Conservation (phyloP, 2,113 vertebrate genomes). For the Hypanus sabinus region DNA sequence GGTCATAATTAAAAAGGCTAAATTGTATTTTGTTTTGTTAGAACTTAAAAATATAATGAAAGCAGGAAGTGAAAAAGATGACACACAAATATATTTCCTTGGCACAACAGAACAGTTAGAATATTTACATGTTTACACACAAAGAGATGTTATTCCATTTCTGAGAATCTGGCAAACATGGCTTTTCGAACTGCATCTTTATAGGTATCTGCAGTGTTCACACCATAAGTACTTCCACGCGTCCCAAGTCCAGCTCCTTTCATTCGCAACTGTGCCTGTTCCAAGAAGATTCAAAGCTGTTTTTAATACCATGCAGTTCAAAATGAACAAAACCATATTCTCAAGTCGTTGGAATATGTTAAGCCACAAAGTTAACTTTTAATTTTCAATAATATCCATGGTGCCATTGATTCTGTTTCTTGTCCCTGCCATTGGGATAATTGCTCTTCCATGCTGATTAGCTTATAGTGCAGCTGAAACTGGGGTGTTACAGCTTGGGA, state of each 20-base stretch:
- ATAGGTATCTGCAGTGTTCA: constrained; percentile 85
- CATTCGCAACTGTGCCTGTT: constrained; percentile 82
- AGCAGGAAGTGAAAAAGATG: constrained; percentile 28
- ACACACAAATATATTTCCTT: constrained; percentile 14
- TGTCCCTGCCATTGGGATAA: background rate
- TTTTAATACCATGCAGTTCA: background rate
- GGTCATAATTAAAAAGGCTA: constrained; percentile 31
- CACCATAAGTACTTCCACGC: constrained; percentile 85
- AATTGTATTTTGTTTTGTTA: constrained; percentile 10
- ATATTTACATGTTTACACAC: constrained; percentile 30
- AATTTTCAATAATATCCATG: background rate
- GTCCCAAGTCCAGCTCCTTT: constrained; percentile 90
- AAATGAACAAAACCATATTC: background rate
- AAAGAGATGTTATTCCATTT: constrained; percentile 68
- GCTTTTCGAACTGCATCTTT: constrained; percentile 96
- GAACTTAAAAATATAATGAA: constrained; percentile 29
- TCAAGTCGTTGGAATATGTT: background rate
- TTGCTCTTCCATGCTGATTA: no score
- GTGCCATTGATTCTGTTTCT: no score
- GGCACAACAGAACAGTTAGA: constrained; percentile 34
- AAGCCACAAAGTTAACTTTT: background rate
- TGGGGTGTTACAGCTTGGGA: no score
- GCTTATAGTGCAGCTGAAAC: no score
- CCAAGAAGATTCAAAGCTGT: background rate
- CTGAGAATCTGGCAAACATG: constrained; percentile 96